A percentile compares a stretch with the other conserved stretches of the same genome.
These are phyloP conservation scores for Chascanopsetta lugubris DNA, from an alignment of 2,113 vertebrate genomes.

Conservation along the genomic window DNA sequence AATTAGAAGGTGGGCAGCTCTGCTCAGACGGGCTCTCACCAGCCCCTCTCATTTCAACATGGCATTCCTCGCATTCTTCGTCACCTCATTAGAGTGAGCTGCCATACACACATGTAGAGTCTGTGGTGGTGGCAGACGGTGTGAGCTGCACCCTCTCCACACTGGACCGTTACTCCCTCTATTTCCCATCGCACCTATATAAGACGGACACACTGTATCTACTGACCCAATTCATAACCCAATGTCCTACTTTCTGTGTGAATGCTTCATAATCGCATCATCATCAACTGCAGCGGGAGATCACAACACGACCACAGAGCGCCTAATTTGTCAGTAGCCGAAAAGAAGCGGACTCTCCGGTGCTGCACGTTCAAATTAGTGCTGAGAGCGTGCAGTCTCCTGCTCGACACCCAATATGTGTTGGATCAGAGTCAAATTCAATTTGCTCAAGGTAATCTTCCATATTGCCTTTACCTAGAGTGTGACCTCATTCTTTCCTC, in stretches of 20 bases:
- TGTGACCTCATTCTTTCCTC: constrained; percentile 63
- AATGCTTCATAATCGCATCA: constrained; percentile 65
- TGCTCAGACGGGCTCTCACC: constrained; percentile 51
- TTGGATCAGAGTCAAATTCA: constrained; percentile 66
- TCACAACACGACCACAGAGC: constrained; percentile 46
- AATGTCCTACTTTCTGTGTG: constrained; percentile 61
- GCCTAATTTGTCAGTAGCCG: constrained; percentile 49
- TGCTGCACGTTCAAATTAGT: constrained; percentile 55
- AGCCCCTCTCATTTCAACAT: constrained; percentile 74
- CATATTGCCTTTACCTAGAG: constrained; percentile 58
- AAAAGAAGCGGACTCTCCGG: constrained; percentile 24
- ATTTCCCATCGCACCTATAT: constrained; percentile 22
- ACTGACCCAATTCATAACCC: constrained; percentile 55
- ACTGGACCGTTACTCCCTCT: constrained; percentile 26
- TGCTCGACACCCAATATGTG: constrained; percentile 60
- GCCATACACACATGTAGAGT: constrained; percentile 58
- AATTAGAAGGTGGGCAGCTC: constrained; percentile 72
- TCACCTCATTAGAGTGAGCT: constrained; percentile 79
- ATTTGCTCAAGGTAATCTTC: constrained; percentile 56
- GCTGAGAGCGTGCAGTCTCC: constrained; percentile 39
- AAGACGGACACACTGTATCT: constrained; percentile 32
- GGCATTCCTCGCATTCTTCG: constrained; percentile 82
- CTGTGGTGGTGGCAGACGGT: constrained; percentile 54
- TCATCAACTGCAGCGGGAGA: constrained; percentile 49
- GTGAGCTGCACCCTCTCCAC: constrained; percentile 32